Base-by-base conservation (phyloP, 1,140 invertebrate genomes). In the Mesaphorura yosii region DNA sequence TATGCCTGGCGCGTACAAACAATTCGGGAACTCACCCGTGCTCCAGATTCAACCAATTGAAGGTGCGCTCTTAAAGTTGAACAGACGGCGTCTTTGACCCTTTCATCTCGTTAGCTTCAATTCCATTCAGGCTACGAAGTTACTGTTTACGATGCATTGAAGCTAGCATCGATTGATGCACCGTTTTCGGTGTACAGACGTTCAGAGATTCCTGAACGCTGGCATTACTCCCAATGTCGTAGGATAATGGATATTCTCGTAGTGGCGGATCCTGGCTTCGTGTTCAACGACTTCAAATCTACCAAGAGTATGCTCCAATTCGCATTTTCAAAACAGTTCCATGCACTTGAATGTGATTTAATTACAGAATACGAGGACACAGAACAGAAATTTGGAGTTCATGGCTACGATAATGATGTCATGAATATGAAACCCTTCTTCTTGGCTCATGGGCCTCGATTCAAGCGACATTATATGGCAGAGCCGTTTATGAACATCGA, bases 381-480 rank as follows among this genome's bases (percentile, higher is more conserved):
- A 5, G 25, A 20, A 7, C 10, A 23, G 29, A 42, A 42, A 19
- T 22, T 74, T 64, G 82, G 81, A 1, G 62, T 75, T 19, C 81
- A 84, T 64, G 82, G 82, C 2, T 84, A 82, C 60, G 75, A 78
- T 55, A 80, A 80, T 56, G 63, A 68, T 1, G 48, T 55, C 29
- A 67, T 69, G 19, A 47, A 23, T 10, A 84, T 84, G 82, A 73
- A 75, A 63, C 76, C 81, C 23, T 77, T 81, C 55, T 84, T 84
- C 60, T 73, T 84, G 55, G 82, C 80, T 0, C 67, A 70, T 48
- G 82, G 83, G 12, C 81, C 81, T 29, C 70, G 72, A 23, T 78
- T 85, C 64, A 71, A 73, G 57, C 29, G 42, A 37, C 53, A 57
- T 47, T 10, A 26, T 20, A 20, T 26, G 14, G 28, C 75, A 1